phyloP scores from a whole-genome alignment of 2,113 vertebrate genomes.

The Brachyistius frenatus region DNA sequence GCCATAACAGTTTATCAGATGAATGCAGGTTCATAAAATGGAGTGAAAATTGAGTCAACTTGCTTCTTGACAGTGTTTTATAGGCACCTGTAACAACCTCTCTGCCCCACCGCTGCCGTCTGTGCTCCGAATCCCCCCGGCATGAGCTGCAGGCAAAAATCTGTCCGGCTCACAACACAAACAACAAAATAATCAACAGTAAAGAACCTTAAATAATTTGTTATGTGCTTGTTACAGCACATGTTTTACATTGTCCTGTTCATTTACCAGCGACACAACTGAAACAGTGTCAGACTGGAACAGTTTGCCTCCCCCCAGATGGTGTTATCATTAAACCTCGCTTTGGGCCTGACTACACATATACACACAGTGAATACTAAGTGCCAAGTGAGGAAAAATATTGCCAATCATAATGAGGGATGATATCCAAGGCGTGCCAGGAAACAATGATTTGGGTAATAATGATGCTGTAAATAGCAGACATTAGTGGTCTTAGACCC shows the following conservation, averaged over 20 bases:
- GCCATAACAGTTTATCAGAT: conserved; percentile 60
- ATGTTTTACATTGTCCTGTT: conserved; percentile 64
- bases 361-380: conserved; percentile 62
- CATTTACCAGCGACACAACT: conserved; percentile 45
- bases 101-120: neutral
- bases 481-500: conserved; percentile 47
- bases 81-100: conserved; percentile 30
- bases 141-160: neutral
- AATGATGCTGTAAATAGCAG: conserved; percentile 69
- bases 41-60: conserved; percentile 24
- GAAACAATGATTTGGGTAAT: conserved; percentile 69
- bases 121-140: neutral
- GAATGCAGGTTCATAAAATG: conserved; percentile 51
- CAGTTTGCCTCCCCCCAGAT: conserved; percentile 76
- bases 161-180: conserved; percentile 11
- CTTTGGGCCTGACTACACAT: conserved; percentile 55
- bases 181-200: conserved; percentile 45
- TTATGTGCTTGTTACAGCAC: conserved; percentile 43
- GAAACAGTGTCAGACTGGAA: conserved; percentile 60
- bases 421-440: conserved; percentile 61
- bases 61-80: conserved; percentile 31
- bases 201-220: conserved; percentile 59
- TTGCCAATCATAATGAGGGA: conserved; percentile 76
- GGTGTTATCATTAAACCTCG: conserved; percentile 78
- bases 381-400: conserved; percentile 65